A percentile compares a stretch with the other conserved stretches of the same genome.
Conservation (phyloP, 2,113 vertebrate genomes). For the Cinclus cinclus region DNA sequence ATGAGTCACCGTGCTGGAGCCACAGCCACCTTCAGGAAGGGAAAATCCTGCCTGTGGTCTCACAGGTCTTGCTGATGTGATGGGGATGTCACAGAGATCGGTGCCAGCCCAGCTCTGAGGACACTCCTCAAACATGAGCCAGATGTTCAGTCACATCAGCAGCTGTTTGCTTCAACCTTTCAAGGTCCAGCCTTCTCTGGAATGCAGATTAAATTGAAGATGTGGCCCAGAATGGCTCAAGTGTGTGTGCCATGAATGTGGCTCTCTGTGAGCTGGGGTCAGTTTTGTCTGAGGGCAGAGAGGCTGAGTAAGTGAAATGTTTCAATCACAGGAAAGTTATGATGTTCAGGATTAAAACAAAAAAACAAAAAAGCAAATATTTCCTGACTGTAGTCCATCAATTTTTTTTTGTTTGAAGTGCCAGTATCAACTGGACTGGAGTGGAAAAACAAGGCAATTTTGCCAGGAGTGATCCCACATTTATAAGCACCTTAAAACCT, state of each 20-base stretch:
- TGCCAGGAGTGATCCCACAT: neutral
- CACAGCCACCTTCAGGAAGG: neutral
- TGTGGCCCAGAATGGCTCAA: neutral
- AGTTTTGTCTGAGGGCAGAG: neutral
- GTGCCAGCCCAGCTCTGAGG: neutral
- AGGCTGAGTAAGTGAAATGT: neutral
- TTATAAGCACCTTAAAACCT: neutral
- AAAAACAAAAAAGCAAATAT: neutral
- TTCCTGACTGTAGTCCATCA: neutral
- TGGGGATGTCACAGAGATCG: too few relatives aligned
- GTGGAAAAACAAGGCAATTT: neutral
- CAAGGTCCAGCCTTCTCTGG: neutral
- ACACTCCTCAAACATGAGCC: neutral
- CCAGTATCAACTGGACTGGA: neutral
- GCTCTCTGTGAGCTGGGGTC: neutral
- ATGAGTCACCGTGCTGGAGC: neutral
- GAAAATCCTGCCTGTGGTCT: neutral
- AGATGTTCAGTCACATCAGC: neutral
- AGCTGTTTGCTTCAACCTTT: neutral
- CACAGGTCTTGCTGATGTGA: neutral
- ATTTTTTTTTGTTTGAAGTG: neutral
- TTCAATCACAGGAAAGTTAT: neutral
- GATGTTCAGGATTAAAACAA: neutral
- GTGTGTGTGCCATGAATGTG: neutral
- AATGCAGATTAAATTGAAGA: neutral